Conservation (phyloP, 2,888 invertebrate species). For the Drosophila phalerata region DNA sequence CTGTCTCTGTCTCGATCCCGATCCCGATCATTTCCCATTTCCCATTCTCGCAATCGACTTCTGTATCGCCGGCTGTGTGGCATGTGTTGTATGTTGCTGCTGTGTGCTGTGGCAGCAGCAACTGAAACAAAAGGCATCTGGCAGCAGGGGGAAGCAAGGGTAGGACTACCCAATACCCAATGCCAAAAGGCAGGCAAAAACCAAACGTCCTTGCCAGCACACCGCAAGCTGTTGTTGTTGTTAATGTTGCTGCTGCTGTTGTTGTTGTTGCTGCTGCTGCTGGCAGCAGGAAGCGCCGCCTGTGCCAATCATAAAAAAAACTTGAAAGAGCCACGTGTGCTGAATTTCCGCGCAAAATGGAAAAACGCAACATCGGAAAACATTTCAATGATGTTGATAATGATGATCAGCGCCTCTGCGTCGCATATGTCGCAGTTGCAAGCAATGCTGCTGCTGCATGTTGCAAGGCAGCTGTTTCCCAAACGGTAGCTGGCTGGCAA, state of each 20-base stretch:
- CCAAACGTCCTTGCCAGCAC: slow-evolving; percentile 71
- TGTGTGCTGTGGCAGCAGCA: slow-evolving; percentile 31
- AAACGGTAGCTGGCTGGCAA: slow-evolving; percentile 76
- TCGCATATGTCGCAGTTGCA: slow-evolving; percentile 65
- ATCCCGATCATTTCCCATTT: slow-evolving; percentile 27
- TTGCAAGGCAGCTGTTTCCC: slow-evolving; percentile 58
- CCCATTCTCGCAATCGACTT: slow-evolving; percentile 27
- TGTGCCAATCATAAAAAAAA: slow-evolving; percentile 70
- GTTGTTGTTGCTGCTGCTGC: slow-evolving; percentile 14
- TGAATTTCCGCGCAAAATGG: slow-evolving; percentile 72
- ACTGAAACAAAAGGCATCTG: slow-evolving; percentile 55
- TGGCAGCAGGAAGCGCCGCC: slow-evolving; percentile 68
- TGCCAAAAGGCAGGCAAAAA: slow-evolving; percentile 46
- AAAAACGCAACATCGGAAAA: slow-evolving; percentile 56
- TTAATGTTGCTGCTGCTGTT: not conserved
- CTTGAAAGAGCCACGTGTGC: slow-evolving; percentile 77
- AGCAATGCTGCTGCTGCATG: slow-evolving; percentile 6
- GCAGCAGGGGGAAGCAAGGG: slow-evolving; percentile 40
- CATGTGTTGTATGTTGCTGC: slow-evolving; percentile 45
- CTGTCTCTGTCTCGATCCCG: slow-evolving; percentile 27
- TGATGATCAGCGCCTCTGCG: slow-evolving; percentile 38
- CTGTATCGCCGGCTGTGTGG: slow-evolving; percentile 67
- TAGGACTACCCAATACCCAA: slow-evolving; percentile 21
- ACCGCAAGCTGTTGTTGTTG: slow-evolving; percentile 41
- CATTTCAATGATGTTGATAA: slow-evolving; percentile 48